Evolutionary conservation across 1,140 invertebrate species (phyloP).

Genomic region (Chymomyza costata): DNA sequence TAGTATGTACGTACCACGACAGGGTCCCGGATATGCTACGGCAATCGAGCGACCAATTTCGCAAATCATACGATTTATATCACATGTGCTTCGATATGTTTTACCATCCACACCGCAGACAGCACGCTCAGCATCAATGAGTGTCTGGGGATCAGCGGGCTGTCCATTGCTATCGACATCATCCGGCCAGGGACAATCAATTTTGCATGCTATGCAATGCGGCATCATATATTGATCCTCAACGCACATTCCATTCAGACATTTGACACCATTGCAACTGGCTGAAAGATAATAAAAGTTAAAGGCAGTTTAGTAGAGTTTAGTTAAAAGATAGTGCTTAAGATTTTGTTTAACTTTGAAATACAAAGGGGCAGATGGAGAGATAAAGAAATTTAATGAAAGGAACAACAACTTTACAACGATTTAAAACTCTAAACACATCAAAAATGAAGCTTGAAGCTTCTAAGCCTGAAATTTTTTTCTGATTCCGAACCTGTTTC

Average conservation of each 20-base stretch:
- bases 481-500: too few relatives aligned
- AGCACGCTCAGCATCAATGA: slow-evolving; percentile 76
- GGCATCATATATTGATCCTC: slow-evolving; percentile 90
- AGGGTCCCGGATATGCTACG: slow-evolving; percentile 89
- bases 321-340: too few relatives aligned
- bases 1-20: slow-evolving; percentile 83
- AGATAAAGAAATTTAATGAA: too few relatives aligned
- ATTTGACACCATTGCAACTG: slow-evolving; percentile 86
- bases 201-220: slow-evolving; percentile 87
- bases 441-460: too few relatives aligned
- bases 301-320: too few relatives aligned
- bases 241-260: slow-evolving; percentile 88
- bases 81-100: slow-evolving; percentile 91
- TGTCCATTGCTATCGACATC: slow-evolving; percentile 65
- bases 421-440: too few relatives aligned
- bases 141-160: slow-evolving; percentile 7
- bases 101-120: slow-evolving; percentile 91
- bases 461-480: too few relatives aligned
- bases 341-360: too few relatives aligned
- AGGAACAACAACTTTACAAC: too few relatives aligned
- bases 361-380: too few relatives aligned
- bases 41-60: slow-evolving; percentile 87
- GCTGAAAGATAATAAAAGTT: slow-evolving; percentile 76
- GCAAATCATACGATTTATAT: slow-evolving; percentile 89
- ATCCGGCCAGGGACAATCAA: slow-evolving; percentile 78